These are phyloP conservation scores for Tachina grossa DNA, from an alignment of 2,888 invertebrate genomes.

Conservation along the genomic window DNA sequence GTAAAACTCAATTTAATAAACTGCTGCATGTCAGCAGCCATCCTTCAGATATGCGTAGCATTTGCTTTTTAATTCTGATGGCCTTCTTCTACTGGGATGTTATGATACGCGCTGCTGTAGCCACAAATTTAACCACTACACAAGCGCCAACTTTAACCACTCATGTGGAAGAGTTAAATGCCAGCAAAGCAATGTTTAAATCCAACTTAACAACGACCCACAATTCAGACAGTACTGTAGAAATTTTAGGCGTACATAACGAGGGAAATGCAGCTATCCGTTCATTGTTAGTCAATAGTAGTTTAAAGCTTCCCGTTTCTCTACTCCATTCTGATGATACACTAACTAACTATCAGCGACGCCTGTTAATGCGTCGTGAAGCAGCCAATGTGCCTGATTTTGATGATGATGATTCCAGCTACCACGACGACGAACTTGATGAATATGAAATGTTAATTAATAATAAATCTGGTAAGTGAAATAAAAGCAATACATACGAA, in stretches of 20 bases:
- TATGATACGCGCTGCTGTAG: slow-evolving; percentile 78
- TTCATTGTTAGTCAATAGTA: slow-evolving; percentile 22
- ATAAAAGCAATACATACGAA: neutral
- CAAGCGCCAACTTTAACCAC: slow-evolving; percentile 52
- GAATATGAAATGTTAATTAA: slow-evolving; percentile 81
- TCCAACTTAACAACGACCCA: slow-evolving; percentile 41
- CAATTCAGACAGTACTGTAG: neutral
- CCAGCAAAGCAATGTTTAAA: slow-evolving; percentile 12
- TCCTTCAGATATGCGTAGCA: slow-evolving; percentile 71
- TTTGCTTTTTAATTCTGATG: slow-evolving; percentile 77
- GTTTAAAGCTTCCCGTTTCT: slow-evolving; percentile 46
- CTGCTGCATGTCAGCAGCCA: slow-evolving; percentile 57
- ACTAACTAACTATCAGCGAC: slow-evolving; percentile 64
- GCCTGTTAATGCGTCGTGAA: slow-evolving; percentile 77
- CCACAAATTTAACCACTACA: slow-evolving; percentile 70
- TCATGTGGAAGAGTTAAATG: slow-evolving; percentile 46
- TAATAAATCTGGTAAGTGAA: slow-evolving; percentile 81
- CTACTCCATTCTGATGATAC: slow-evolving; percentile 49
- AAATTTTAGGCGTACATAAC: neutral
- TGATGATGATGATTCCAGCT: slow-evolving; percentile 81
- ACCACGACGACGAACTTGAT: slow-evolving; percentile 81
- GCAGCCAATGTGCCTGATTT: slow-evolving; percentile 81
- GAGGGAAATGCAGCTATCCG: slow-evolving; percentile 11
- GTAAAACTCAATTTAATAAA: slow-evolving; percentile 68
- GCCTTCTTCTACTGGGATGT: slow-evolving; percentile 80